phyloP scores from a whole-genome alignment of 2,113 vertebrate genomes.

The Megaceryle maxima region DNA sequence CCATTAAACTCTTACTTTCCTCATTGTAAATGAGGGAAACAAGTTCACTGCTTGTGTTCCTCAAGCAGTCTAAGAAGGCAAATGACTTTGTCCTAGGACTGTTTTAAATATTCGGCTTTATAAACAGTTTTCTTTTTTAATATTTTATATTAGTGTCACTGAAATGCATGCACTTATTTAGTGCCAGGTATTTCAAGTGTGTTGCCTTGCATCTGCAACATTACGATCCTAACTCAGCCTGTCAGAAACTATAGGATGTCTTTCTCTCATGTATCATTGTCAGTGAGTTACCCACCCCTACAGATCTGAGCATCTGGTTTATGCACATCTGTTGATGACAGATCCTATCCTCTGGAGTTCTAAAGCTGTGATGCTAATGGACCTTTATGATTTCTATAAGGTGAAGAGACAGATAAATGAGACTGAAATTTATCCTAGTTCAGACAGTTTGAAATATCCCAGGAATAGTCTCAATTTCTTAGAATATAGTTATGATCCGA shows the following conservation, averaged over 20 bases:
- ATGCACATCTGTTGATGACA: not conserved
- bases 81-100: not conserved
- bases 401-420: not conserved
- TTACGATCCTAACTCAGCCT: not conserved
- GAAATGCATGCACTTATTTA: not conserved
- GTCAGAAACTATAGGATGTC: not conserved
- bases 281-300: accelerated
- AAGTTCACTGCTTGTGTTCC: not conserved
- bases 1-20: not conserved
- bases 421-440: not conserved
- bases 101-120: not conserved
- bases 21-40: not conserved
- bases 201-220: not conserved
- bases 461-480: not conserved
- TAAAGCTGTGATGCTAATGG: not conserved
- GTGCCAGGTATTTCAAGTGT: not conserved
- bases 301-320: not conserved
- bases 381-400: not conserved
- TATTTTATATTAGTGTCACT: not conserved
- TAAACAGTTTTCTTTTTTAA: not conserved
- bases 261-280: not conserved
- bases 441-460: not conserved
- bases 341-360: not conserved
- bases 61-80: not conserved
- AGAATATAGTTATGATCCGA: not conserved